Base-by-base conservation (phyloP, 2,113 vertebrate species). In the Thymallus thymallus region DNA sequence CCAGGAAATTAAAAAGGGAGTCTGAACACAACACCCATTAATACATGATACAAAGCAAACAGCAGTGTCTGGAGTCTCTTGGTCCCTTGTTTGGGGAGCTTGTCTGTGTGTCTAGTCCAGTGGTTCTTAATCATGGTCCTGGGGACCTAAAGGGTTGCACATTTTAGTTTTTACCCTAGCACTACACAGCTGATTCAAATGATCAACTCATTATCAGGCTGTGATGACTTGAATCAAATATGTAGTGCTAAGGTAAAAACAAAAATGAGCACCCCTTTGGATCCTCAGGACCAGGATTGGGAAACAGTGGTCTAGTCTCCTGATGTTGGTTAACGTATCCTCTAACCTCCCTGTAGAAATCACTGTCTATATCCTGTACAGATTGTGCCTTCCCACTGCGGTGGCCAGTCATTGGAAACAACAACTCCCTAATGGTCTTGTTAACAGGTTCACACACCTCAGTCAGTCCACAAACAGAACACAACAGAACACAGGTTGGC, bases 371-470 rank as follows among this genome's bases (percentile, higher is more conserved):
- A n/a, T n/a, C 60, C 22, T 10, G 60, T 61, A 3, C 60, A 61
- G 60, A 61, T 24, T 23, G 60, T 23, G 20, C 51, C 60, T 61
- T 61, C 60, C 20, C 60, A 61, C 6, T 61, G n/a, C 14, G 10
- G 23, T 14, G 14, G 4, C 62, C 14, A 13, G 10, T 64, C 23
- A 64, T 26, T 64, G 62, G 22, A 60, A 60, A 60, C 56, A 60
- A 64, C 24, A 64, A 29, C 23, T 64, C 23, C 62, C 62, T 16
- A 5, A 23, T 64, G 62, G 24, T 3, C 67, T 61, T 60, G 60
- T 68, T 61, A 61, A 72, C 35, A 73, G 73, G 70, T 62, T 60
- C 29, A 61, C 73, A 4, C 51, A 55, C 71, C 69, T 74, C 29
- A 41, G 30, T 12, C 24, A 22, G 48, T 46, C 58, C 69, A 41